Evolutionary conservation across 2,888 invertebrate genomes (phyloP).

Genomic region (Willowsia nigromaculata): DNA sequence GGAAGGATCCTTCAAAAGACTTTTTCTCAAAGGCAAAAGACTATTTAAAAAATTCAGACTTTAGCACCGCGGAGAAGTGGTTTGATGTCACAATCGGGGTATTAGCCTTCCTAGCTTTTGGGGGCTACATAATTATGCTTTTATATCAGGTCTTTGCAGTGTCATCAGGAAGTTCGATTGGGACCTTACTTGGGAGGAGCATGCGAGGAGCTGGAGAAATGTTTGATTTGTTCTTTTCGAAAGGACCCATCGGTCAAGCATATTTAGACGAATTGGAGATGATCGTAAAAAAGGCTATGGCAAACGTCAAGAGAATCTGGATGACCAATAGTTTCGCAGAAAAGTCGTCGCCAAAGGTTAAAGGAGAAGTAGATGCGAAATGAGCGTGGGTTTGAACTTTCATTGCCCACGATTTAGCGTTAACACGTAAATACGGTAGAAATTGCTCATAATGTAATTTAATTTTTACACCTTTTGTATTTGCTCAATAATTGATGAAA

Average conservation of each 20-base stretch:
- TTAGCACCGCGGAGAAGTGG: conserved; percentile 55
- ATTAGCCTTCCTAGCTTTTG: conserved; percentile 89
- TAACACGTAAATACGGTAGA: no score
- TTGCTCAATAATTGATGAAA: no score
- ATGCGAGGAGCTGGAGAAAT: conserved; percentile 35
- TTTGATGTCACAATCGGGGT: conserved; percentile 69
- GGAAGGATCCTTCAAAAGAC: neutral
- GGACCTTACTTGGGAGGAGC: conserved; percentile 61
- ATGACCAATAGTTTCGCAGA: conserved; percentile 9
- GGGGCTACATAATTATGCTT: conserved; percentile 85
- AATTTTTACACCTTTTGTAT: neutral
- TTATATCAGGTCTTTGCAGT: conserved; percentile 67
- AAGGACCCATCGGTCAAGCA: conserved; percentile 18
- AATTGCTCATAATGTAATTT: neutral
- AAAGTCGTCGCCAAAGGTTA: neutral
- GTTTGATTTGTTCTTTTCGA: conserved; percentile 46
- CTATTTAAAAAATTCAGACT: conserved; percentile 66
- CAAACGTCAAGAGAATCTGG: conserved; percentile 57
- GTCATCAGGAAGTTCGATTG: conserved; percentile 25
- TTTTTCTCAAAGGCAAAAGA: conserved; percentile 54
- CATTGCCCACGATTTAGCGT: no score
- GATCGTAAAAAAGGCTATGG: conserved; percentile 63
- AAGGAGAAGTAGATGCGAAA: conserved; percentile 3
- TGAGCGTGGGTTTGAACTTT: neutral
- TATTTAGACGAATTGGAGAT: conserved; percentile 70